phyloP scores from a whole-genome alignment of 1,140 invertebrate genomes.

The Microplitis demolitor region DNA sequence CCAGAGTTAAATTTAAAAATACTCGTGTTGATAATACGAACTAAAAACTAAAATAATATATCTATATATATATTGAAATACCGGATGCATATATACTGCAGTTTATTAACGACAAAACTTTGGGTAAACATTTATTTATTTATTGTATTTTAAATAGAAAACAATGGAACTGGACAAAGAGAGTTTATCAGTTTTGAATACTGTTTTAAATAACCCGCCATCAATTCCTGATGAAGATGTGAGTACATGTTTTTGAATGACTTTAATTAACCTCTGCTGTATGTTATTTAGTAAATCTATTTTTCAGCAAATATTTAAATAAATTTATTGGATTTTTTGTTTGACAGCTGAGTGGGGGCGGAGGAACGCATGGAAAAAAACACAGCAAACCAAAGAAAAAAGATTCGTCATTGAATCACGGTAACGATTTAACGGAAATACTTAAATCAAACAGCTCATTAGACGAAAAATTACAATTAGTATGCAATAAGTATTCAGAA shows the following conservation, averaged over 20 bases:
- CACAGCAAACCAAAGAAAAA: slow-evolving; percentile 56
- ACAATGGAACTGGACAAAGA: slow-evolving; percentile 16
- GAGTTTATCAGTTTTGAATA: background rate
- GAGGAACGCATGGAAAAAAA: slow-evolving; percentile 24
- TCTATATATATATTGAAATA: no score
- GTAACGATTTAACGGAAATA: slow-evolving; percentile 71
- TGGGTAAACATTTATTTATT: background rate
- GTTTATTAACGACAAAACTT: background rate
- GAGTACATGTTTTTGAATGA: background rate
- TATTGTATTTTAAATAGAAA: background rate
- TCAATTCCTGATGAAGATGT: slow-evolving; percentile 12
- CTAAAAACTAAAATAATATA: no score
- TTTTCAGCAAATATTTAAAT: background rate
- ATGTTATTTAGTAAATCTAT: background rate
- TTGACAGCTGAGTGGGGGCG: background rate
- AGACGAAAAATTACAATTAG: slow-evolving; percentile 76
- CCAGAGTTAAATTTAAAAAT: no score
- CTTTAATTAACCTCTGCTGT: background rate
- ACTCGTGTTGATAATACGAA: no score
- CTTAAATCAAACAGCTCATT: slow-evolving; percentile 72
- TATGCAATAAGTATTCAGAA: slow-evolving; percentile 81
- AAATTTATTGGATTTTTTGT: background rate
- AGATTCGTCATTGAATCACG: slow-evolving; percentile 42
- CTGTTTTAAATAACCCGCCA: background rate
- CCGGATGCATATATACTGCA: no score